Conservation (phyloP, 2,888 invertebrate genomes). For the Eulithis prunata region DNA sequence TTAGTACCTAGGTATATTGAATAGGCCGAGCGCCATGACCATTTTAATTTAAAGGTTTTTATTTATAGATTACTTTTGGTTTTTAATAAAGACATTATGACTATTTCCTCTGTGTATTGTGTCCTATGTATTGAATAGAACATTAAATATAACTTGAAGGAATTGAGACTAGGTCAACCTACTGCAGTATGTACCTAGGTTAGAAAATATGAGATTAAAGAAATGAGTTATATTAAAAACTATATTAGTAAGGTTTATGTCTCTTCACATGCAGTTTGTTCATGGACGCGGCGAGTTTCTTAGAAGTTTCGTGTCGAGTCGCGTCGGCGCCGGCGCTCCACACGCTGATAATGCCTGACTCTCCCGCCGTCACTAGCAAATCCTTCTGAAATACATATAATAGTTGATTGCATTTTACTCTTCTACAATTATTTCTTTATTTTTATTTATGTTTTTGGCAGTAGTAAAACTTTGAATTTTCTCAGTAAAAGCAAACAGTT, state of each 20-base stretch:
- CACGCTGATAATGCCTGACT: slow-evolving; percentile 86
- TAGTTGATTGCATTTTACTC: too few species aligned
- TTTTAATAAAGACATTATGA: slow-evolving; percentile 62
- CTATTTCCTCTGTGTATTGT: not conserved
- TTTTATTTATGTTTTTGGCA: too few species aligned
- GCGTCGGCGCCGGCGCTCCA: slow-evolving; percentile 77
- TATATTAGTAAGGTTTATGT: slow-evolving; percentile 63
- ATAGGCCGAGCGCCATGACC: slow-evolving; percentile 31
- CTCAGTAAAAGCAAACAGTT: too few species aligned
- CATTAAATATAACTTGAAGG: too few species aligned
- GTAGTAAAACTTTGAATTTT: not conserved
- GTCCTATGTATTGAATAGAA: too few species aligned
- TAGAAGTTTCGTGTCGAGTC: slow-evolving; percentile 5
- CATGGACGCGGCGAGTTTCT: slow-evolving; percentile 44
- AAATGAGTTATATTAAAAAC: not conserved
- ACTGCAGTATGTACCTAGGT: too few species aligned
- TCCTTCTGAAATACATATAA: slow-evolving; percentile 80
- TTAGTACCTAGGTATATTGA: slow-evolving; percentile 22
- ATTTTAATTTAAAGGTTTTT: slow-evolving; percentile 30
- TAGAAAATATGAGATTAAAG: too few species aligned
- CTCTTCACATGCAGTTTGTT: slow-evolving; percentile 56
- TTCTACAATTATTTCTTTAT: too few species aligned
- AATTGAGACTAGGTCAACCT: too few species aligned
- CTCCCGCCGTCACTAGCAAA: slow-evolving; percentile 88
- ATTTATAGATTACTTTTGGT: slow-evolving; percentile 53